phyloP scores from a whole-genome alignment of 2,797 vertebrate genomes.

The Lates japonicus region DNA sequence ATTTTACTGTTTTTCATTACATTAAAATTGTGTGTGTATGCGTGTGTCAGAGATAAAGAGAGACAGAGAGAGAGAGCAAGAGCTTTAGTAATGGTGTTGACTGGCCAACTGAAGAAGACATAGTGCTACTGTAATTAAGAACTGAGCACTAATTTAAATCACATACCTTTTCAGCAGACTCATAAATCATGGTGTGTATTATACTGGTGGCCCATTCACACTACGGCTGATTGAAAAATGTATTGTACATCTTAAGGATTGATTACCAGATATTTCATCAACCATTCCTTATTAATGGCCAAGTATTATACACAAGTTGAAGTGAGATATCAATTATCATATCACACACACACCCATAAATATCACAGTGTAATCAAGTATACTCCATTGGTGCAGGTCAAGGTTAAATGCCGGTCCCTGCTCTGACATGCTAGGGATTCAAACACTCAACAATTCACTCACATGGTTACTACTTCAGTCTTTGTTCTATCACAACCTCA shows the following conservation, averaged over 20 bases:
- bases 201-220: conserved; percentile 18
- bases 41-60: neutral
- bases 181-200: conserved; percentile 37
- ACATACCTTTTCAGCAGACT: conserved; percentile 24
- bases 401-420: conserved; percentile 1
- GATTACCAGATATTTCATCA: conserved; percentile 41
- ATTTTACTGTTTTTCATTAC: neutral
- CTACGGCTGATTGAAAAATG: conserved; percentile 32
- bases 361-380: neutral
- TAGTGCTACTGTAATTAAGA: conserved; percentile 36
- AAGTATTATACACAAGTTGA: conserved; percentile 15
- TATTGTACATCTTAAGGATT: conserved; percentile 28
- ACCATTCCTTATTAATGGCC: conserved; percentile 15
- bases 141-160: conserved; percentile 38
- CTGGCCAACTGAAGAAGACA: conserved; percentile 24
- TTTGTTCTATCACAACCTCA: neutral
- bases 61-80: neutral
- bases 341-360: no score
- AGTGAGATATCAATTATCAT: conserved; percentile 7
- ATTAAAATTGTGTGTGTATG: neutral
- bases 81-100: neutral
- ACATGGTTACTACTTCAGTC: neutral
- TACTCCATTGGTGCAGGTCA: neutral
- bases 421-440: neutral
- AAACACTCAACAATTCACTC: neutral